These are phyloP conservation scores for Chamaedrilus cognettii DNA, from an alignment of 2,888 invertebrate genomes.

Conservation along the genomic window DNA sequence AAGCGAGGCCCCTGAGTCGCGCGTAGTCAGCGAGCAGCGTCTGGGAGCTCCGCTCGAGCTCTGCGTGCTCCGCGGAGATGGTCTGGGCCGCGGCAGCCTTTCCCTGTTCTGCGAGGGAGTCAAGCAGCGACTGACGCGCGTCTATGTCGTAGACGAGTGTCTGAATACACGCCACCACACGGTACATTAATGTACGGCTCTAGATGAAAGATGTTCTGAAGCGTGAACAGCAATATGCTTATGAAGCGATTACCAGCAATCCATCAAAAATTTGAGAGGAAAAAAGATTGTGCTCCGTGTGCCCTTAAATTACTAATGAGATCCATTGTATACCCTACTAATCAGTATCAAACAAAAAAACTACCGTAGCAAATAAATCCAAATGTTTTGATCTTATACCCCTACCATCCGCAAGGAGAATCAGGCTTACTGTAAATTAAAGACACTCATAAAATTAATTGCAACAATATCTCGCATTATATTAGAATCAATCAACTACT, in stretches of 20 bases:
- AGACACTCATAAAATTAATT: no score
- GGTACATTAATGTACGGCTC: no score
- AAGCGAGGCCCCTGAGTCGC: constrained; percentile 66
- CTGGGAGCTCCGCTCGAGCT: constrained; percentile 74
- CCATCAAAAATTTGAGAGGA: no score
- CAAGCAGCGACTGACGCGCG: constrained; percentile 75
- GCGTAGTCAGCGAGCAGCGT: constrained; percentile 76
- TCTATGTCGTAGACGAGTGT: constrained; percentile 76
- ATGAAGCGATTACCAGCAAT: no score
- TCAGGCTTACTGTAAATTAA: no score
- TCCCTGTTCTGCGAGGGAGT: constrained; percentile 62
- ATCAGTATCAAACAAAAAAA: background rate
- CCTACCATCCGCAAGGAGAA: no score
- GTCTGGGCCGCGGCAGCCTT: constrained; percentile 36
- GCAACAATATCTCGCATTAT: no score
- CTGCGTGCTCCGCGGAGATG: constrained; percentile 80
- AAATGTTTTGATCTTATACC: background rate
- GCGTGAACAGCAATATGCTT: no score
- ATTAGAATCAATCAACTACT: no score
- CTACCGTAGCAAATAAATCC: no score
- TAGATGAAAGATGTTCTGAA: no score
- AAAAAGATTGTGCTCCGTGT: background rate
- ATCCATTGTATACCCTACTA: background rate
- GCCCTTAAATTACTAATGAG: background rate
- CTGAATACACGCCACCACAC: constrained; percentile 41